Base-by-base conservation (phyloP, 2,888 invertebrate genomes). In the Drosophila helvetica region DNA sequence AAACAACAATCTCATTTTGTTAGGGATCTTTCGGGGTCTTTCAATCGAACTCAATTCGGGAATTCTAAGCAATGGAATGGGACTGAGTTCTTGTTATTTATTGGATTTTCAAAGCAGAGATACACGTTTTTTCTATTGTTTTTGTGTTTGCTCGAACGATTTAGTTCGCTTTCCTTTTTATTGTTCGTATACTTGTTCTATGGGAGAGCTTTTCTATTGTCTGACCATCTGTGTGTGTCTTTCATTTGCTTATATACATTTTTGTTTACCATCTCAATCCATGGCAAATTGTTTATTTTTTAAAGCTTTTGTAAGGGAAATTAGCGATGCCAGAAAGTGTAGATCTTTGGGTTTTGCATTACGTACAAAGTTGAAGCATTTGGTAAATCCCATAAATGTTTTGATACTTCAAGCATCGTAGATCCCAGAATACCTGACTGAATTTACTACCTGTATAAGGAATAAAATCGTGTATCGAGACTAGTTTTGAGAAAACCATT, bases 191-290 rank as follows among this genome's bases (percentile, higher is more conserved):
- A 2, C 7, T 15, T 38, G n/a, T 38, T 15, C n/a, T 7, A 7
- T 38, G 12, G 15, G n/a, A 30, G 38, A 38, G 38, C 38, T 38
- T 38, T 38, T 38, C 38, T 15, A 38, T 38, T 38, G 10, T 12
- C 22, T 18, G 12, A 66, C 30, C 65, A 66, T 25, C 48, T 66
- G 65, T 66, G 65, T 66, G 18, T 66, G 42, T 30, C 30, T n/a
- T 42, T 3, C n/a, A 3, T n/a, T 19, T 56, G 22, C 48, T 33
- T 17, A 15, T 3, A 12, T 5, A 7, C 2, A 8, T 27, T 8
- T 27, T 27, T 25, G 1, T 22, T 46, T 65, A 65, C 47, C 19
- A 38, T n/a, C 15, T 38, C n/a, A 38, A 38, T 15, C 38, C 15
- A 38, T 15, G n/a, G 38, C 2, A n/a, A 38, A 15, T 12, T 33